Base-by-base conservation (phyloP, 2,113 vertebrate species). In the Oryzias melastigma region DNA sequence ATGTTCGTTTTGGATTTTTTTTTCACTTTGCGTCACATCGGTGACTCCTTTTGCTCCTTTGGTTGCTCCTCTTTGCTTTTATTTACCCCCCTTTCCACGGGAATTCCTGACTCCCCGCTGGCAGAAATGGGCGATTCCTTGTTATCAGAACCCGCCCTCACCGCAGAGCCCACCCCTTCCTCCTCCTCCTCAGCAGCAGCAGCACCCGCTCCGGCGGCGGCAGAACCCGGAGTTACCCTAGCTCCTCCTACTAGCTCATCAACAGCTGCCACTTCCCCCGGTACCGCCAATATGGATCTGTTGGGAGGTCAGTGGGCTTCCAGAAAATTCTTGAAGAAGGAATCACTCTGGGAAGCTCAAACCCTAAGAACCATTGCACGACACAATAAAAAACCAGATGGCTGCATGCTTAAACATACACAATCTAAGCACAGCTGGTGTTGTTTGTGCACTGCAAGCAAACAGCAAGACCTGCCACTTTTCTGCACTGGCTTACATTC, bases 231-330 rank as follows among this genome's bases (percentile, higher is more conserved):
- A 79, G 83, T 77, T 70, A 71, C 90, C 85, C 83, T 92, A 89
- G 88, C 89, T 85, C 88, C 92, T 91, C 85, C 89, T 80, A 84
- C 93, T 69, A 86, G 93, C 62, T 73, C 93, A 83, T 73, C 93
- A 83, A 65, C 94, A 78, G 80, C 93, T 62, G 87, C 93, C 86
- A 76, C 88, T 59, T 85, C 92, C 85, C 76, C 94, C 77, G 92
- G 84, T 43, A 74, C 88, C 77, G 45, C 94, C 85, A 96, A 96
- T 71, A 90, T 95, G 91, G 95, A 98, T 93, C 95, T 99, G 86
- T 95, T 99, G 81, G 97, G 97, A 99, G 97, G 97, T 99, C 94
- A 96, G 97, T 99, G 78, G 71, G 75, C 73, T 84, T 87, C 82
- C 78, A 73, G 77, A 85, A 79, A 72, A 83, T 86, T 85, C 80